Evolutionary conservation across 2,888 invertebrate genomes (phyloP).

Genomic region (Cantharis rustica): DNA sequence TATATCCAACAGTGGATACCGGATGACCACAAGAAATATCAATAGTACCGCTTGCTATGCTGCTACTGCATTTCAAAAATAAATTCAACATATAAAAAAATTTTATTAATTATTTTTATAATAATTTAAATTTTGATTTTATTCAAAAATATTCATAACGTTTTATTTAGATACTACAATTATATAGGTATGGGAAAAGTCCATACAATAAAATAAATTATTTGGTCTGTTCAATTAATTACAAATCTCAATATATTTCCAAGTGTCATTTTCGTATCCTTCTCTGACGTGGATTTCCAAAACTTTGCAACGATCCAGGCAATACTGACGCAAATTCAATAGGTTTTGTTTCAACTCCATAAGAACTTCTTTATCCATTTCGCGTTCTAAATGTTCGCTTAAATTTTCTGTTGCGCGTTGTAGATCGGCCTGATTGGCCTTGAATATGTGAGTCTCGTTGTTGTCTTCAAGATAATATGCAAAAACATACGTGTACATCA

Average conservation of each 20-base stretch:
- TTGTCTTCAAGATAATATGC: background rate
- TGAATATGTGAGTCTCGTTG: background rate
- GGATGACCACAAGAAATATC: no score
- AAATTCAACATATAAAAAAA: no score
- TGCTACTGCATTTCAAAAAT: no score
- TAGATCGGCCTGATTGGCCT: background rate
- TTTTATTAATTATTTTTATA: no score
- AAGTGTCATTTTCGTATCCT: background rate
- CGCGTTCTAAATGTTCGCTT: background rate
- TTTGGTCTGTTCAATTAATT: background rate
- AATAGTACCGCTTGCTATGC: no score
- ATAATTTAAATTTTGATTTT: no score
- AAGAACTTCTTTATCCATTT: background rate
- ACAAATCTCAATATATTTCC: background rate
- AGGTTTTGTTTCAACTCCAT: fast-evolving
- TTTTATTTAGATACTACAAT: no score
- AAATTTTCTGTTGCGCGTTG: background rate
- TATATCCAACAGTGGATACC: no score
- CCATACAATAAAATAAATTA: no score
- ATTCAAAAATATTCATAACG: no score
- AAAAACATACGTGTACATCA: background rate
- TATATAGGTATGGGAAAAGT: no score
- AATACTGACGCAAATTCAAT: background rate
- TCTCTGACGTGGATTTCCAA: background rate
- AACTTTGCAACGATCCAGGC: background rate